Conservation (phyloP, 2,888 invertebrate genomes). For the Didymodactylos carnosus region DNA sequence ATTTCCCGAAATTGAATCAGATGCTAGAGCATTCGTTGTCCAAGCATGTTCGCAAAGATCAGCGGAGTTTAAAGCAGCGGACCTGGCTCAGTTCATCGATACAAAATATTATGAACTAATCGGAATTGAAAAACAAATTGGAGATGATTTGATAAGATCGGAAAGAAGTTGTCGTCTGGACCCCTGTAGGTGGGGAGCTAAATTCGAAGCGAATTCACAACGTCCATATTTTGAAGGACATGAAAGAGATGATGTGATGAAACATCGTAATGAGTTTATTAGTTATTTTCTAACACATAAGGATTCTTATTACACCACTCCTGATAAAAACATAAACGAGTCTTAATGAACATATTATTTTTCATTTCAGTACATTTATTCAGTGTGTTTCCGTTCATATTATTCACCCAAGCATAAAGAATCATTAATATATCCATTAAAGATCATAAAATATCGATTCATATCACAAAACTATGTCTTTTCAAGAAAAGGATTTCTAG, state of each 20-base stretch:
- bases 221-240: background rate
- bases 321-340: too few species aligned
- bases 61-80: background rate
- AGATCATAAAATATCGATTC: too few species aligned
- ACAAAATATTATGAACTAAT: background rate
- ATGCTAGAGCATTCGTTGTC: background rate
- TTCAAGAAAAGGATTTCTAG: too few species aligned
- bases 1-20: background rate
- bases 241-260: background rate
- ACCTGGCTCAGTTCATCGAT: background rate
- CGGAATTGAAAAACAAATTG: background rate
- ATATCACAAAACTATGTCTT: too few species aligned
- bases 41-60: background rate
- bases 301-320: background rate
- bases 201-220: background rate
- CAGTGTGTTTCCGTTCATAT: too few species aligned
- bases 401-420: too few species aligned
- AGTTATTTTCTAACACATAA: background rate
- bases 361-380: too few species aligned
- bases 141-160: background rate
- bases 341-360: too few species aligned
- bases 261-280: background rate
- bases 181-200: background rate
- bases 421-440: too few species aligned
- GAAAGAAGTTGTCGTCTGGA: background rate